Base-by-base conservation (phyloP, 2,888 invertebrate species). In the Allolobophora icterica region DNA sequence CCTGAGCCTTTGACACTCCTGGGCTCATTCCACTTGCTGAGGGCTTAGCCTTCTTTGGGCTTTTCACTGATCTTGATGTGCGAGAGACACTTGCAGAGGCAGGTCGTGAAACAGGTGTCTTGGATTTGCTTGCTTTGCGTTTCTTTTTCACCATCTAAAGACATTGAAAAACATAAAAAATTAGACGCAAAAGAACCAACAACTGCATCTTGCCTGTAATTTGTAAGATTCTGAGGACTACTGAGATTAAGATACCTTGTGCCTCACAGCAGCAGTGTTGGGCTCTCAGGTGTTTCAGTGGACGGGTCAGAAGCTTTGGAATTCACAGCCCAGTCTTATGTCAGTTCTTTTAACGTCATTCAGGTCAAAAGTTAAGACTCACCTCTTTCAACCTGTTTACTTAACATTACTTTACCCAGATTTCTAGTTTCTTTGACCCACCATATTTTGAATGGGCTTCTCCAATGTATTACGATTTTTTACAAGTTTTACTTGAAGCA, bases 11-110 rank as follows among this genome's bases (percentile, higher is more conserved):
- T 83, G 35, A 34, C 33, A 90, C 89, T n/a, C 90, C 89, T 1
- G 84, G 84, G 42, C 93, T 92, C 15, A 92, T 91, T 21, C 93
- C 93, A 87, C 35, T 35, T 24, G 19, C 21, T 15, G 90, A 34
- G 5, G 71, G 42, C 84, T 71, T 90, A 34, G 45, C 30, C 83
- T 89, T 89, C 42, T 93, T 93, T 91, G 93, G 93, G 89, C 93
- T 94, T 92, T 93, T 93, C 92, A 45, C 34, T 21, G 40, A 34
- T 87, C n/a, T 87, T 87, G 87, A 87, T 42, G 42, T 40, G 40
- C 19, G 33, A 40, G 40, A 89, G 33, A 33, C 30, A 30, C 42
- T 5, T 24, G 33, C 42, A 42, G 52, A 89, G 33, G 89, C 4
- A 21, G 89, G 38, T 84, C 42, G 84, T 19, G 38, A 84, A 38